Conservation (phyloP, 2,113 vertebrate species). For the Cyanistes caeruleus region DNA sequence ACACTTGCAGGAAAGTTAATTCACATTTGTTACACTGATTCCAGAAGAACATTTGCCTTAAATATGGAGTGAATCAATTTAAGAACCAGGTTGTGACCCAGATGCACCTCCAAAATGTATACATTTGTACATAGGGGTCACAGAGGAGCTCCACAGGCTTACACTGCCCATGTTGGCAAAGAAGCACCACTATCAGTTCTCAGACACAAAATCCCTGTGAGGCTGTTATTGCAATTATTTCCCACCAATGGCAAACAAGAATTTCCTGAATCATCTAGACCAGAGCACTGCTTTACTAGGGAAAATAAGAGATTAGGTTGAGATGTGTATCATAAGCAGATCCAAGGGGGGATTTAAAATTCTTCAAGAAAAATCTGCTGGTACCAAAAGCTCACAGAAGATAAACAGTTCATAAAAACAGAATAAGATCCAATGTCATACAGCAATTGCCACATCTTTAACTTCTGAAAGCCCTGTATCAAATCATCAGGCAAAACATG, state of each 20-base stretch:
- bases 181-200: background rate
- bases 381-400: background rate
- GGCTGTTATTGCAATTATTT: background rate
- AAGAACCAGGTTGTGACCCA: background rate
- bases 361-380: background rate
- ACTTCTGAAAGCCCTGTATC: background rate
- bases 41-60: background rate
- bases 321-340: background rate
- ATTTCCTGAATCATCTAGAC: background rate
- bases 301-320: background rate
- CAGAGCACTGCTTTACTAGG: background rate
- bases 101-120: background rate
- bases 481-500: background rate
- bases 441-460: background rate
- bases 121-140: background rate
- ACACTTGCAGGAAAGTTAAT: background rate
- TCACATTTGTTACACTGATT: background rate
- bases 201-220: background rate
- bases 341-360: background rate
- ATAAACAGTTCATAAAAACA: background rate
- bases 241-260: background rate
- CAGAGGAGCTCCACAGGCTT: background rate
- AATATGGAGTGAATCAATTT: background rate
- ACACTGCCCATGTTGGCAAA: background rate
- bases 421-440: background rate